Conservation (phyloP, 2,113 vertebrate species). For the Pampusana beccarii region DNA sequence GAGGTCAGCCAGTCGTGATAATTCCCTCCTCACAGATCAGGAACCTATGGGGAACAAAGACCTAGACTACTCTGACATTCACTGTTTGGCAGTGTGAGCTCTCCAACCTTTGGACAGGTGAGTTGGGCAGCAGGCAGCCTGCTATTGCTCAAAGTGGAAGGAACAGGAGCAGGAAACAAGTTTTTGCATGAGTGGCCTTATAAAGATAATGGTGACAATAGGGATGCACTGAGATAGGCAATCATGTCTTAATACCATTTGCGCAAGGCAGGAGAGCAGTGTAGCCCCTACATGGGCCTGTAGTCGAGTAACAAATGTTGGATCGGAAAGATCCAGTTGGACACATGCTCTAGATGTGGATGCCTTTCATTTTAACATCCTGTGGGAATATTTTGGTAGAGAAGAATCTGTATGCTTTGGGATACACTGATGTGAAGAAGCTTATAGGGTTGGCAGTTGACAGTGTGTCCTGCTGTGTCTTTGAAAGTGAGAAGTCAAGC, state of each 20-base stretch:
- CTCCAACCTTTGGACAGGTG: background rate
- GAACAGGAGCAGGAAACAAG: background rate
- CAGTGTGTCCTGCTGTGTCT: background rate
- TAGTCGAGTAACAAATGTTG: background rate
- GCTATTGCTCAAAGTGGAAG: background rate
- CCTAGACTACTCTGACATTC: background rate
- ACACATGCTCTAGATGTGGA: background rate
- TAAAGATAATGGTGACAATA: background rate
- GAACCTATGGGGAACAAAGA: background rate
- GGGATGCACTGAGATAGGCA: background rate
- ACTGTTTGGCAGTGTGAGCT: background rate
- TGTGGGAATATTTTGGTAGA: background rate
- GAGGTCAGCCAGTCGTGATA: background rate
- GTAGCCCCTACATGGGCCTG: background rate
- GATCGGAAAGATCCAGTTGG: background rate
- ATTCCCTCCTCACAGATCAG: background rate
- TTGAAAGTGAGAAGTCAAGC: background rate
- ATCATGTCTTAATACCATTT: background rate
- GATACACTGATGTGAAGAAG: background rate
- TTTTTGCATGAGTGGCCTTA: background rate
- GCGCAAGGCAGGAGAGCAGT: background rate
- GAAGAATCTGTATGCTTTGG: background rate
- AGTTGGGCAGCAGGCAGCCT: background rate
- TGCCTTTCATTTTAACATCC: background rate
- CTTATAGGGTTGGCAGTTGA: background rate